A percentile compares a stretch with the other conserved stretches of the same genome.
These are phyloP conservation scores for Dendrocopos noguchii DNA, from an alignment of 2,113 vertebrate species.

Conservation along the genomic window DNA sequence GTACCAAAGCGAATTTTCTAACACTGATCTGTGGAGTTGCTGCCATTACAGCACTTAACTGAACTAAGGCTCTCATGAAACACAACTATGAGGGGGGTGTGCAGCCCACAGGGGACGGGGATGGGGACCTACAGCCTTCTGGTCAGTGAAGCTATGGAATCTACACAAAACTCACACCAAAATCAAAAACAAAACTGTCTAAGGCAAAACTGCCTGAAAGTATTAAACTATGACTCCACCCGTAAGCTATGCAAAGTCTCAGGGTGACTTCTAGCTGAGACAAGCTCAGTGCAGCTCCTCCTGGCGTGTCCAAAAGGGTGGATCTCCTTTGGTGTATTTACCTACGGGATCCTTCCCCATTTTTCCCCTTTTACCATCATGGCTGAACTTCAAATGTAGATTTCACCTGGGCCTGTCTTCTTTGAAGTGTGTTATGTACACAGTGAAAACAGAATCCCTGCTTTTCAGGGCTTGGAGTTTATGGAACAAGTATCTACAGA, in stretches of 20 bases:
- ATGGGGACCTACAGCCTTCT: not conserved
- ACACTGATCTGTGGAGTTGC: not conserved
- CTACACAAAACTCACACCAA: not conserved
- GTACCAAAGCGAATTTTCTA: not conserved
- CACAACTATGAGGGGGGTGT: not conserved
- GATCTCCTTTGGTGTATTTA: slow-evolving; percentile 36
- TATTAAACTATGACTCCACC: slow-evolving; percentile 50
- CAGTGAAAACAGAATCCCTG: slow-evolving; percentile 48
- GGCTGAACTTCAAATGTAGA: slow-evolving; percentile 64
- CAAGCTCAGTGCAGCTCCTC: slow-evolving; percentile 53
- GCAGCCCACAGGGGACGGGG: not conserved
- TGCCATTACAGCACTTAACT: not conserved
- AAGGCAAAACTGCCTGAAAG: slow-evolving; percentile 43
- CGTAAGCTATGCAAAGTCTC: slow-evolving; percentile 51
- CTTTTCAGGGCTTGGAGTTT: slow-evolving; percentile 54
- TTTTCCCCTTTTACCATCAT: slow-evolving; percentile 58
- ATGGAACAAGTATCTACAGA: slow-evolving; percentile 61
- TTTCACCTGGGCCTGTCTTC: slow-evolving; percentile 37
- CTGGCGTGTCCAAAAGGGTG: slow-evolving; percentile 54
- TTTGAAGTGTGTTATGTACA: slow-evolving; percentile 68
- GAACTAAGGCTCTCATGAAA: not conserved
- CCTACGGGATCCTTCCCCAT: slow-evolving; percentile 42
- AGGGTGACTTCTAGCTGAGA: slow-evolving; percentile 67
- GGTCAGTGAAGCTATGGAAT: not conserved
- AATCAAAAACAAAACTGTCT: not conserved